Conservation (phyloP, 1,140 invertebrate genomes). For the Probaryconus sp. region DNA sequence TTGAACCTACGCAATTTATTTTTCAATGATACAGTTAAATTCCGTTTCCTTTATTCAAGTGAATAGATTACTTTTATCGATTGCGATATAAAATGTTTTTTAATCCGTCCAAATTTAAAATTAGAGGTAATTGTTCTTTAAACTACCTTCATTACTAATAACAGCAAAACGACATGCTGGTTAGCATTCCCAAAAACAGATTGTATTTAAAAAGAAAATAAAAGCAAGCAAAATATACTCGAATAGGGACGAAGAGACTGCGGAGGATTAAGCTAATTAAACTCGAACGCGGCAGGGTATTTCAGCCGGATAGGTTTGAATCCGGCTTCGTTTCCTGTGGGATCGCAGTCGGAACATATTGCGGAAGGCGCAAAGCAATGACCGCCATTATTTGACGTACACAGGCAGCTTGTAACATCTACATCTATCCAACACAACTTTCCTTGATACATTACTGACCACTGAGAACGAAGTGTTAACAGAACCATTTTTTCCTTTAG, state of each 20-base stretch:
- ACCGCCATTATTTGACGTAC: slow-evolving; percentile 22
- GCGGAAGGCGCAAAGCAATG: slow-evolving; percentile 20
- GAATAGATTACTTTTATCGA: too few relatives aligned
- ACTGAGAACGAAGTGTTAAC: not conserved
- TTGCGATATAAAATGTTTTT: too few relatives aligned
- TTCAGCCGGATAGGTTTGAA: slow-evolving; percentile 8
- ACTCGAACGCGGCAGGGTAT: slow-evolving; percentile 5
- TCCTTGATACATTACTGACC: not conserved
- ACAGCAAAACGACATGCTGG: too few relatives aligned
- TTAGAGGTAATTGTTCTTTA: too few relatives aligned
- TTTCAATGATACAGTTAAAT: too few relatives aligned
- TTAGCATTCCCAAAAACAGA: too few relatives aligned
- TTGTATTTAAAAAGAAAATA: too few relatives aligned
- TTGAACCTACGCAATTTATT: too few relatives aligned
- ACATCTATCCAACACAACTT: slow-evolving; percentile 11
- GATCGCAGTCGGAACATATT: slow-evolving; percentile 16
- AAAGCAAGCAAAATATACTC: not conserved
- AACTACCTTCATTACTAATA: too few relatives aligned
- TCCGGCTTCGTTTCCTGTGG: slow-evolving; percentile 21
- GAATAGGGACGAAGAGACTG: not conserved
- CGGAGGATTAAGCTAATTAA: slow-evolving; percentile 9
- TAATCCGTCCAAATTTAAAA: too few relatives aligned
- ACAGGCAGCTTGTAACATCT: slow-evolving; percentile 3
- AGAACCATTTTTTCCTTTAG: too few relatives aligned
- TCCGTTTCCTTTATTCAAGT: too few relatives aligned